Evolutionary conservation across 1,140 invertebrate genomes (phyloP).

Genomic region (Ridgeia piscesae): DNA sequence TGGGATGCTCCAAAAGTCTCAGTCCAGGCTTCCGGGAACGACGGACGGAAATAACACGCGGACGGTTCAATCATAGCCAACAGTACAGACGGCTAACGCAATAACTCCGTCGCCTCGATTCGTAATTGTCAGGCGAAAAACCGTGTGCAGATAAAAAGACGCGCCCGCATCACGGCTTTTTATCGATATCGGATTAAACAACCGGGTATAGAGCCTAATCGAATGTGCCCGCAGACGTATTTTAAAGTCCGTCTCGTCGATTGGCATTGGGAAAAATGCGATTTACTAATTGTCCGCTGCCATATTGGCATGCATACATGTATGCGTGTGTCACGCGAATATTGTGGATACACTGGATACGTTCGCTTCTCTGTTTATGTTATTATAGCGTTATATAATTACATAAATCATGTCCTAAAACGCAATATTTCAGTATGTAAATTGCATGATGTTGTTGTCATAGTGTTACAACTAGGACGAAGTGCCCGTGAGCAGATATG

Average conservation of each 20-base stretch:
- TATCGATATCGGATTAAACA: slow-evolving; percentile 1
- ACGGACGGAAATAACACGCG: neutral
- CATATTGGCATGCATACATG: neutral
- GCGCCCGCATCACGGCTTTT: neutral
- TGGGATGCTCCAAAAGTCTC: neutral
- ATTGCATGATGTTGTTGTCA: neutral
- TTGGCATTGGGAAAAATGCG: neutral
- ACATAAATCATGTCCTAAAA: too few species aligned
- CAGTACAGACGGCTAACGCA: slow-evolving; percentile 6
- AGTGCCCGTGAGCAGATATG: too few species aligned
- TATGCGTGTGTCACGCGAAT: neutral
- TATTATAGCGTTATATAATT: neutral
- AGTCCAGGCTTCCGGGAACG: neutral
- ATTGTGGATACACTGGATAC: neutral
- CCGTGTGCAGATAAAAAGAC: neutral
- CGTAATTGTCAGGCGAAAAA: neutral
- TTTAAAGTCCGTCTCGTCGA: neutral
- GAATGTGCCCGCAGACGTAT: neutral
- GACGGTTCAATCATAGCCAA: neutral
- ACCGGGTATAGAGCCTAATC: neutral
- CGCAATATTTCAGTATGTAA: neutral
- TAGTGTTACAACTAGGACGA: neutral
- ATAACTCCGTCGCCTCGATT: neutral
- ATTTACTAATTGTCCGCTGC: neutral
- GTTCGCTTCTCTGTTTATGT: neutral